These are phyloP conservation scores for Drosophila paramelanica DNA, from an alignment of 2,888 invertebrate species.

Conservation along the genomic window DNA sequence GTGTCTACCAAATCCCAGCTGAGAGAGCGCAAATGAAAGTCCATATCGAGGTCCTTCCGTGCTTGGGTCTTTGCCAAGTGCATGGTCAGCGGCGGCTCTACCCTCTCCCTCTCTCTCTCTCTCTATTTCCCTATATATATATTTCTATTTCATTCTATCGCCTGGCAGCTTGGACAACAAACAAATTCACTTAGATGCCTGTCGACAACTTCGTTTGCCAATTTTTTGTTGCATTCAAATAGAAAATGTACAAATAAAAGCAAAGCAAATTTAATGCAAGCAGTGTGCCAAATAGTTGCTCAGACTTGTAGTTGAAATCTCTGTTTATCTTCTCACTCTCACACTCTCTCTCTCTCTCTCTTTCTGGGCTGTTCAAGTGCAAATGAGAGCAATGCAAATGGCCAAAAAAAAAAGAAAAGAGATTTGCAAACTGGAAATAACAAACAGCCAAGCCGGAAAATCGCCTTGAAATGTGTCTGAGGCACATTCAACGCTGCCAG, in stretches of 20 bases:
- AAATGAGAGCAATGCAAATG: constrained; percentile 42
- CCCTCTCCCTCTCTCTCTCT: constrained; percentile 1
- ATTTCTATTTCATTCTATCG: constrained; percentile 10
- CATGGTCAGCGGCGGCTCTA: constrained; percentile 61
- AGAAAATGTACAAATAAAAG: constrained; percentile 49
- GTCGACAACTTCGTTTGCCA: constrained; percentile 68
- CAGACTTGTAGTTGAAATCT: constrained; percentile 17
- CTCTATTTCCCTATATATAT: constrained; percentile 1
- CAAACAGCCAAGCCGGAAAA: constrained; percentile 62
- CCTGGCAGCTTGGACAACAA: constrained; percentile 36
- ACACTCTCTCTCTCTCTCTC: neutral
- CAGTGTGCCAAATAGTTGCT: constrained; percentile 68
- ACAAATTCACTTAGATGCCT: constrained; percentile 73
- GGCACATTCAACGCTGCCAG: constrained; percentile 53
- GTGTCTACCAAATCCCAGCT: constrained; percentile 48
- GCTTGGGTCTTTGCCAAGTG: constrained; percentile 64
- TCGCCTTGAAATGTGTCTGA: constrained; percentile 76
- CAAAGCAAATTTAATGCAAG: constrained; percentile 45
- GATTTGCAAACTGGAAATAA: constrained; percentile 50
- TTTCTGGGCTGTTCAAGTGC: constrained; percentile 1
- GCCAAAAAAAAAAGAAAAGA: constrained; percentile 27
- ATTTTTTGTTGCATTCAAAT: constrained; percentile 52
- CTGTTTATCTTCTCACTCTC: neutral
- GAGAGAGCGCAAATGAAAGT: constrained; percentile 54
- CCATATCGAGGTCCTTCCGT: constrained; percentile 13